These are phyloP conservation scores for Drosophila pachea DNA, from an alignment of 1,140 invertebrate genomes.

Conservation along the genomic window DNA sequence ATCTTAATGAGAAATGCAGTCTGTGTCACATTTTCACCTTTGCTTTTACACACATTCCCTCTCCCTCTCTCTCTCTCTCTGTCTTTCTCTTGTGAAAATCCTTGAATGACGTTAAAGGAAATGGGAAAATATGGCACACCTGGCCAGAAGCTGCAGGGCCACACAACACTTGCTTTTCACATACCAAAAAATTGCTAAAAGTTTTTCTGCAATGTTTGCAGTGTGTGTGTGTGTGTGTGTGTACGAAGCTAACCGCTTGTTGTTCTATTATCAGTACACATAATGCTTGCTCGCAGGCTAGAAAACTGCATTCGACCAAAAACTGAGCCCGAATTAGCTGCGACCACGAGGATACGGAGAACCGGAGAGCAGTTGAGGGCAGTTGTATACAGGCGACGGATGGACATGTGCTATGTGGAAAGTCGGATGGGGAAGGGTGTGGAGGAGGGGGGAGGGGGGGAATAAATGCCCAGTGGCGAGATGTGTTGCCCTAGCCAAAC, in stretches of 20 bases:
- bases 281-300: constrained; percentile 39
- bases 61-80: no score
- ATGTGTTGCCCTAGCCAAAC: constrained; percentile 8
- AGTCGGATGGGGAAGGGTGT: constrained; percentile 1
- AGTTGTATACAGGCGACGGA: constrained; percentile 10
- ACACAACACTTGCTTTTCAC: constrained; percentile 13
- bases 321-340: constrained; percentile 53
- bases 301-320: constrained; percentile 64
- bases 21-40: no score
- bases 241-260: constrained; percentile 31
- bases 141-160: constrained; percentile 18
- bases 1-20: no score
- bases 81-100: background rate
- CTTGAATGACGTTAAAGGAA: constrained; percentile 20
- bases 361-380: constrained; percentile 14
- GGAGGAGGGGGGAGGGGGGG: no score
- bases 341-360: constrained; percentile 21
- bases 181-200: constrained; percentile 18
- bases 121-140: constrained; percentile 19
- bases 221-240: constrained; percentile 9
- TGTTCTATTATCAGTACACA: constrained; percentile 48
- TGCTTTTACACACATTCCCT: no score
- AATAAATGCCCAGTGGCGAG: constrained; percentile 11
- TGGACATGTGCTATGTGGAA: background rate
- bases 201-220: background rate